phyloP scores from a whole-genome alignment of 2,797 vertebrate species.

The Siniperca obscura region DNA sequence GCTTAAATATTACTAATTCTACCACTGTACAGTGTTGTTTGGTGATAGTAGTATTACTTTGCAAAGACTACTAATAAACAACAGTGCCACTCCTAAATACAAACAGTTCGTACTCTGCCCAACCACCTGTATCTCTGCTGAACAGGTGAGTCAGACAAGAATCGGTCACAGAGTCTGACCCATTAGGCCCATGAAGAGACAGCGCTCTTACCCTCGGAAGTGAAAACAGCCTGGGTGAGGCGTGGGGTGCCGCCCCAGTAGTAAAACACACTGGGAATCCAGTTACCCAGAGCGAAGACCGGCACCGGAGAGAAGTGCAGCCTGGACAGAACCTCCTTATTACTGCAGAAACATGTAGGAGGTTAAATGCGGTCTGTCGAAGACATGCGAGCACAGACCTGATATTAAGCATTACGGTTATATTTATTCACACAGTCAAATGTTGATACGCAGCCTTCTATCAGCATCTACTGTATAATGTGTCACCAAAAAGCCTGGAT shows the following conservation, averaged over 20 bases:
- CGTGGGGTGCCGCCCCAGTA: constrained; percentile 79
- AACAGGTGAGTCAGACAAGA: not conserved
- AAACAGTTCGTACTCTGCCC: not conserved
- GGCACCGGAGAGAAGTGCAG: constrained; percentile 84
- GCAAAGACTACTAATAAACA: not conserved
- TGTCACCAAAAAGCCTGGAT: not conserved
- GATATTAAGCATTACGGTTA: no score
- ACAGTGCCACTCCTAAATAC: not conserved
- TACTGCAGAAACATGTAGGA: constrained; percentile 42
- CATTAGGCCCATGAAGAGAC: accelerated
- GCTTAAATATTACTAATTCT: no score
- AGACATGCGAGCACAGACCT: not conserved
- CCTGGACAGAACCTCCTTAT: constrained; percentile 81
- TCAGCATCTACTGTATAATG: not conserved
- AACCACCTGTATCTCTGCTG: not conserved
- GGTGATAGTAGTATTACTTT: not conserved
- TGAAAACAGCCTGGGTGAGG: constrained; percentile 81
- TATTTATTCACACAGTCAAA: not conserved
- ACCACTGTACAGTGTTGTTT: no score
- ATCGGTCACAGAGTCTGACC: not conserved
- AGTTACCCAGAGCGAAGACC: constrained; percentile 84
- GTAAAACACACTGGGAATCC: constrained; percentile 85
- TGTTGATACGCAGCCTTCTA: not conserved
- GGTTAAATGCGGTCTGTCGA: not conserved
- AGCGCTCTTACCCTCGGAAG: constrained; percentile 69